Percentiles rank a stretch among this genome's conserved stretches.
Evolutionary conservation across 2,888 invertebrate species (phyloP).

Genomic region (Agonopterix alstromeriana): DNA sequence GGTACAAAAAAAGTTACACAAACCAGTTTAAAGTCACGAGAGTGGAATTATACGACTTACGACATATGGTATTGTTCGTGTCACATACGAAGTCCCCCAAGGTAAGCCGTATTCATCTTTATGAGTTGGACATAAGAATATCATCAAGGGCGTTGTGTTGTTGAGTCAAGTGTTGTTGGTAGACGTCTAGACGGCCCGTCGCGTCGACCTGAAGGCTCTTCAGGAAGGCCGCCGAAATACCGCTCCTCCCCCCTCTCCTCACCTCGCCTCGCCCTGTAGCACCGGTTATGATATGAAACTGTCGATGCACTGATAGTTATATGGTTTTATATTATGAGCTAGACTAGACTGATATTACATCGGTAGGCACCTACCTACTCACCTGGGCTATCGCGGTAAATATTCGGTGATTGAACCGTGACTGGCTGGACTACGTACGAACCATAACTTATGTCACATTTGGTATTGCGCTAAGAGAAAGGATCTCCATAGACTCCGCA

Average conservation of each 20-base stretch:
- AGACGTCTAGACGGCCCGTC: slow-evolving; percentile 63
- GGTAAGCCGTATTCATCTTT: too few relatives aligned
- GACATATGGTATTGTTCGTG: slow-evolving; percentile 14
- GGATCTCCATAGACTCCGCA: too few relatives aligned
- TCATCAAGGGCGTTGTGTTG: too few relatives aligned
- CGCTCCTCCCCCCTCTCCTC: neutral
- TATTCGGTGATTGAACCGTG: too few relatives aligned
- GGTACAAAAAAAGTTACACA: slow-evolving; percentile 9
- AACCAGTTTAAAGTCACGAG: slow-evolving; percentile 2
- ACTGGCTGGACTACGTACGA: too few relatives aligned
- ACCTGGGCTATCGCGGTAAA: too few relatives aligned
- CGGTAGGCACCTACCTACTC: too few relatives aligned
- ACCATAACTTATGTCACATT: too few relatives aligned
- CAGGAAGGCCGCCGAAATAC: slow-evolving; percentile 34
- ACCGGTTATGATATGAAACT: neutral
- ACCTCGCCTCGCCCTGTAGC: neutral
- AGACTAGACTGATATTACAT: too few relatives aligned
- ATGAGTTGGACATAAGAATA: too few relatives aligned
- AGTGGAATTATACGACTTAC: slow-evolving; percentile 16
- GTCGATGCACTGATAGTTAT: neutral
- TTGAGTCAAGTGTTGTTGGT: slow-evolving; percentile 27
- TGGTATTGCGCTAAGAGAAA: too few relatives aligned
- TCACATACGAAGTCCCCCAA: too few relatives aligned
- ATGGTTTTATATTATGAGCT: neutral
- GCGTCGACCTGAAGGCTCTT: slow-evolving; percentile 51